phyloP scores from a whole-genome alignment of 1,140 invertebrate species.

The Heliconius congener region DNA sequence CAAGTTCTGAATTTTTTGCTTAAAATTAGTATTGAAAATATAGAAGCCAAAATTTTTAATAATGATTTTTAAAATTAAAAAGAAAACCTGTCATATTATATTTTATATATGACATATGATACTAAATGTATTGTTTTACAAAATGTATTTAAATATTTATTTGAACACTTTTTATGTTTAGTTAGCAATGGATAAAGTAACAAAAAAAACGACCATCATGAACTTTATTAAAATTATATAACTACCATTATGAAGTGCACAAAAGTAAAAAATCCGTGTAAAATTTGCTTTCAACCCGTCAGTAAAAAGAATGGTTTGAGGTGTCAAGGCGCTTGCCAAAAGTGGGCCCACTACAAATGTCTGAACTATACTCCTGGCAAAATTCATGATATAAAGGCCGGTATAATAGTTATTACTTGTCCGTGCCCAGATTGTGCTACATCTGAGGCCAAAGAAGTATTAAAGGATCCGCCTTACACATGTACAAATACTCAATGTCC shows the following conservation, averaged over 20 bases:
- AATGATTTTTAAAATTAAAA: background rate
- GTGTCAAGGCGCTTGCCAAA: conserved; percentile 65
- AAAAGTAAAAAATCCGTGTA: conserved; percentile 66
- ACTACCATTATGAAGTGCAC: conserved; percentile 43
- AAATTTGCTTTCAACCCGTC: conserved; percentile 56
- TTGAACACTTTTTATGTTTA: background rate
- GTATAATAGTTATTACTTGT: conserved; percentile 55
- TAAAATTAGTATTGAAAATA: background rate
- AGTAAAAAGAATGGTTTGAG: conserved; percentile 58
- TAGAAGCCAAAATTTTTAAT: background rate
- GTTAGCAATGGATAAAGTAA: background rate
- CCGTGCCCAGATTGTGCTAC: conserved; percentile 63
- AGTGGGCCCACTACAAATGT: conserved; percentile 67
- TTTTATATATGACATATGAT: background rate
- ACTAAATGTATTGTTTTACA: background rate
- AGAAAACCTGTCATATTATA: background rate
- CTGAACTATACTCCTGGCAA: conserved; percentile 62
- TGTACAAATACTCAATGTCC: conserved; percentile 50
- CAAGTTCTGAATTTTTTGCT: background rate
- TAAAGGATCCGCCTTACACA: conserved; percentile 41
- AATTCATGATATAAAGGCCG: conserved; percentile 61
- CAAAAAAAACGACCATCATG: background rate
- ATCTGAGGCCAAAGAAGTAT: conserved; percentile 41
- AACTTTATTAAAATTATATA: conserved; percentile 3
- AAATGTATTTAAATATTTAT: background rate